Percentiles rank a stretch among this genome's conserved stretches.
Evolutionary conservation across 2,888 invertebrate species (phyloP).

Genomic region (Eurytoma adleriae): DNA sequence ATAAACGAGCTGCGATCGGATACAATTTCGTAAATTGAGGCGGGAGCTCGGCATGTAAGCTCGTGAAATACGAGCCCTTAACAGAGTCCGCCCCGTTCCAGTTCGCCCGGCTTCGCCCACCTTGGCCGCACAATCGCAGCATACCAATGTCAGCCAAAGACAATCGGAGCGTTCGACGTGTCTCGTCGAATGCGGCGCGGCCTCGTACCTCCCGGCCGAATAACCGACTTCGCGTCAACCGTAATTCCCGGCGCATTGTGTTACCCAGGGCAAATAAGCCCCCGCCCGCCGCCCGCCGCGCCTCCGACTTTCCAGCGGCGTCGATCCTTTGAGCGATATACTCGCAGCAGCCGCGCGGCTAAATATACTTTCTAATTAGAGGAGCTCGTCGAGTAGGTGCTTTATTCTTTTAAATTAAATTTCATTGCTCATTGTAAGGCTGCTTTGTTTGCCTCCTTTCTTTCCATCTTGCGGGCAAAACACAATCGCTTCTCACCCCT

Average conservation of each 20-base stretch:
- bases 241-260: constrained; percentile 40
- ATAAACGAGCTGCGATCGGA: too few relatives aligned
- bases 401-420: too few relatives aligned
- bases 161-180: constrained; percentile 44
- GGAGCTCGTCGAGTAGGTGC: too few relatives aligned
- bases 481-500: too few relatives aligned
- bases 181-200: constrained; percentile 2
- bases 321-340: not conserved
- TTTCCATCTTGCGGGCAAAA: too few relatives aligned
- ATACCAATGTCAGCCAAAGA: constrained; percentile 29
- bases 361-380: not conserved
- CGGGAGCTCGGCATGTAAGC: not conserved
- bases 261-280: not conserved
- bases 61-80: not conserved
- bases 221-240: constrained; percentile 14
- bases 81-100: not conserved
- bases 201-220: not conserved
- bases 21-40: not conserved
- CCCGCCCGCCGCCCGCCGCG: not conserved
- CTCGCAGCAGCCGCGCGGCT: not conserved
- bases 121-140: not conserved
- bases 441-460: too few relatives aligned
- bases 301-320: not conserved
- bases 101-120: not conserved
- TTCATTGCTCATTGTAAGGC: too few relatives aligned